Evolutionary conservation across 1,140 invertebrate genomes (phyloP).

Genomic region (Dinoponera quadriceps): DNA sequence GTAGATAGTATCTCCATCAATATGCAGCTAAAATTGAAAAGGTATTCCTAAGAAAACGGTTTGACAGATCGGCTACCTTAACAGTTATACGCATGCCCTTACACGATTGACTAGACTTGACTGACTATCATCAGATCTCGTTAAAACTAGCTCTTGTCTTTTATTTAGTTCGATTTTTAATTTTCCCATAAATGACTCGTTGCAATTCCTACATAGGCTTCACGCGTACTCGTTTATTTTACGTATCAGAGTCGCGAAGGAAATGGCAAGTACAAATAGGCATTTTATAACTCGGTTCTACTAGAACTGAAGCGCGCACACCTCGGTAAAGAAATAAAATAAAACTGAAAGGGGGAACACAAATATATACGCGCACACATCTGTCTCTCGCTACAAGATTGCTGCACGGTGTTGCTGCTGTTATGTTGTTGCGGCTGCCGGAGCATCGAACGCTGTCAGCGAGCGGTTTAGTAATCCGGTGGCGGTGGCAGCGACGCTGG

Average conservation of each 20-base stretch:
- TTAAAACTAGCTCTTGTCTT: too few species aligned
- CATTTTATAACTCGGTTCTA: neutral
- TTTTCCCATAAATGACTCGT: neutral
- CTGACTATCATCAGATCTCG: too few species aligned
- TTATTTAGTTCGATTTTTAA: too few species aligned
- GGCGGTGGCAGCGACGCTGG: constrained; percentile 43
- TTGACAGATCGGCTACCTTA: too few species aligned
- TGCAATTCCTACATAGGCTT: neutral
- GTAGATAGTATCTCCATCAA: too few species aligned
- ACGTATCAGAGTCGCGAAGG: neutral
- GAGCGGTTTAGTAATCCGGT: constrained; percentile 66
- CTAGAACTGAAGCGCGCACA: too few species aligned
- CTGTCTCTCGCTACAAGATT: constrained; percentile 5
- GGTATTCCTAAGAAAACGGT: too few species aligned
- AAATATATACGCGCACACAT: neutral
- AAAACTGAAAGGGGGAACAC: too few species aligned
- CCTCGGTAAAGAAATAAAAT: too few species aligned
- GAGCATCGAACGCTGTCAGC: constrained; percentile 51
- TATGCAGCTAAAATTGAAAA: too few species aligned
- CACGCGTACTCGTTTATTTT: neutral
- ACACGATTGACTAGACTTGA: too few species aligned
- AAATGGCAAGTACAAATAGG: constrained; percentile 1
- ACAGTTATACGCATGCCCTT: too few species aligned
- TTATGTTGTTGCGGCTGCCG: constrained; percentile 6
- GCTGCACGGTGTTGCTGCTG: constrained; percentile 8